Conservation (phyloP, 2,888 invertebrate genomes). For the Papilio elwesi region DNA sequence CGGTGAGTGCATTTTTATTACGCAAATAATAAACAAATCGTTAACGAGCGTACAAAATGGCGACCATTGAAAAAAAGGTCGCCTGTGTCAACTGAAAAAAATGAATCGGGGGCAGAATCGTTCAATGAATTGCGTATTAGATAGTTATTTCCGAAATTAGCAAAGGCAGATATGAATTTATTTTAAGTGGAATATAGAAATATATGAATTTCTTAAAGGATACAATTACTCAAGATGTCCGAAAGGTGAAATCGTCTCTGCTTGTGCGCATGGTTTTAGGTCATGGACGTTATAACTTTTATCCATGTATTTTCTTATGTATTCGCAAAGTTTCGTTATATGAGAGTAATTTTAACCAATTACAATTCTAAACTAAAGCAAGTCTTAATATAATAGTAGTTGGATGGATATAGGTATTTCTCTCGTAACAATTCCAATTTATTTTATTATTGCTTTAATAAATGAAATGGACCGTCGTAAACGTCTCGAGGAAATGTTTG, state of each 20-base stretch:
- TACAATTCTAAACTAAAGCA: slow-evolving; percentile 5
- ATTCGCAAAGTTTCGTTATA: too few species aligned
- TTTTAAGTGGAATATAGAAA: too few species aligned
- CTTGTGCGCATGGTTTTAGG: too few species aligned
- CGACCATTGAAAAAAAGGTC: background rate
- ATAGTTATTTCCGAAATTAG: background rate
- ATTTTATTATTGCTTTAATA: slow-evolving; percentile 20
- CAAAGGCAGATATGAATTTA: too few species aligned
- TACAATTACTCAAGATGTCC: too few species aligned
- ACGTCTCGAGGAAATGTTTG: slow-evolving; percentile 2
- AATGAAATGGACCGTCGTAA: slow-evolving; percentile 12
- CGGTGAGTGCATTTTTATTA: slow-evolving; percentile 24
- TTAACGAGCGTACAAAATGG: slow-evolving; percentile 20
- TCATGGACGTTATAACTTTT: too few species aligned
- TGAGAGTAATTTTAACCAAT: slow-evolving; percentile 8
- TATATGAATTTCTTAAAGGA: too few species aligned
- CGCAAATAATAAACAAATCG: slow-evolving; percentile 10
- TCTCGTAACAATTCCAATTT: slow-evolving; percentile 23
- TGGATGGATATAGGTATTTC: background rate
- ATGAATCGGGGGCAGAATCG: background rate
- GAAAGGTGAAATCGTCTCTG: too few species aligned
- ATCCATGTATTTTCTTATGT: too few species aligned
- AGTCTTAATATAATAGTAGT: slow-evolving; percentile 18
- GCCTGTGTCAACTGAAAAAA: slow-evolving; percentile 10
- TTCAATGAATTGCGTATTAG: background rate